Evolutionary conservation across 2,113 vertebrate genomes (phyloP), one percentile per base, ranked within the genome.

Genomic region (Lepisosteus oculatus): DNA sequence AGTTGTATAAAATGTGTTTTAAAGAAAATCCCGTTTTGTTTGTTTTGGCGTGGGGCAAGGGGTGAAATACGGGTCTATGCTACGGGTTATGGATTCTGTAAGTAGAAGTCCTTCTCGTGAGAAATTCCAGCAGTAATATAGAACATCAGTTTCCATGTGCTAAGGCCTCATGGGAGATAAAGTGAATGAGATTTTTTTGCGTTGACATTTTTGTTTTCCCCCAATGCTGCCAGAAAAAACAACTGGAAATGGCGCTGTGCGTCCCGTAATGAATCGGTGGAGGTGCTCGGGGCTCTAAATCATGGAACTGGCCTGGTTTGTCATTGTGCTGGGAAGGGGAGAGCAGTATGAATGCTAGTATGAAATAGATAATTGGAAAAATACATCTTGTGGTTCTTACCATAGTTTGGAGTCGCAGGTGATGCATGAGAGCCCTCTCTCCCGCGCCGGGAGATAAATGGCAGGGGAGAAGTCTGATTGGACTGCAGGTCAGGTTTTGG

Each of bases 181-280:
- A 74, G 70, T 76, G 63, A 78, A 80, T 43, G 79, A 84, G 70
- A 79, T 72, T 72, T 67, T 67, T 15, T 67, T 67, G 44, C 66
- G 44, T 54, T 45, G 66, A 17, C 44, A 54, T 67, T 55, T 54
- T n/a, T 13, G 7, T 43, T 42, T 1, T 3, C 41, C 43, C 14
- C 47, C 43, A 14, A n/a, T n/a, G 15, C 45, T 76, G 47, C 65
- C 43, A 68, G 66, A 29, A 63, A 70, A 66, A 74, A 45, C 55
- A 67, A 67, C 54, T 67, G 66, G 67, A 69, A 69, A 55, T 57
- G 41, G 67, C 55, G 14, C 5, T 7, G 55, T 45, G 11, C 47
- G n/a, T 8, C 12, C 43, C 43, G 15, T 72, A 64, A 72, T 72
- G 54, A 54, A 72, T 72, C 64, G 47, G 66, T 13, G 41, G 11